Conservation (phyloP, 2,113 vertebrate species). For the Rana temporaria region DNA sequence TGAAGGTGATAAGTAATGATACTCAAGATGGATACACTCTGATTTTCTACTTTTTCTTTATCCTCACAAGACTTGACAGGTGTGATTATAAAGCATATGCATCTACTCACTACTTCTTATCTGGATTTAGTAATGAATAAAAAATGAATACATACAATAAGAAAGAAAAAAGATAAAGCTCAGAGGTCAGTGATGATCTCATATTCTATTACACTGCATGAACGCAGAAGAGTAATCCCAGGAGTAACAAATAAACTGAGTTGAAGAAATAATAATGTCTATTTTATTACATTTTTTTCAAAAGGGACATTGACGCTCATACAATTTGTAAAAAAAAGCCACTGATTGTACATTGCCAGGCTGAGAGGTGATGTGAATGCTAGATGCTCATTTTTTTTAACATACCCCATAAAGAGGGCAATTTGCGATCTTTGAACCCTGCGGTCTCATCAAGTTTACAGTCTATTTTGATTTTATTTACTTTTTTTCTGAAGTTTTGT, state of each 20-base stretch:
- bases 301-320: background rate
- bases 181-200: background rate
- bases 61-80: too few relatives aligned
- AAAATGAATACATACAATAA: too few relatives aligned
- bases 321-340: background rate
- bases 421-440: constrained; percentile 31
- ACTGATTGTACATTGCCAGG: background rate
- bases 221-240: background rate
- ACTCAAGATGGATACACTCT: too few relatives aligned
- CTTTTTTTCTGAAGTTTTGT: background rate
- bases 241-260: background rate
- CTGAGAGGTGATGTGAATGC: background rate
- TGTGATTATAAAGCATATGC: too few relatives aligned
- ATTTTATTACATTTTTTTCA: constrained; percentile 4
- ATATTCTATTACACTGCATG: background rate
- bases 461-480: background rate
- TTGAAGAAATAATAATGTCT: background rate
- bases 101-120: too few relatives aligned
- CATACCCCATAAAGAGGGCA: background rate
- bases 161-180: too few relatives aligned
- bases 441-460: background rate
- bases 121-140: too few relatives aligned
- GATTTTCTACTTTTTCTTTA: too few relatives aligned
- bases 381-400: background rate
- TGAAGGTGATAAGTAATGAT: too few relatives aligned